Evolutionary conservation across 1,140 invertebrate species (phyloP).

Genomic region (honey bee (Apis mellifera)): Amel_HAv3.1 CM009940.2:3713501-3714000

Average conservation of each 20-base stretch:
- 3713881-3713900: slow-evolving; percentile 48
- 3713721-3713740: slow-evolving; percentile 71
- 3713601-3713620: slow-evolving; percentile 82
- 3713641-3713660: slow-evolving; percentile 73
- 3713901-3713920: slow-evolving; percentile 37
- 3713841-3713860: neutral
- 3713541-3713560: slow-evolving; percentile 79
- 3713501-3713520: slow-evolving; percentile 57
- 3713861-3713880: slow-evolving; percentile 7
- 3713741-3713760: slow-evolving; percentile 75
- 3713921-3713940: slow-evolving; percentile 44
- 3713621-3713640: slow-evolving; percentile 77
- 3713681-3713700: slow-evolving; percentile 22
- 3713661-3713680: slow-evolving; percentile 78
- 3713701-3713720: slow-evolving; percentile 66
- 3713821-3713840: neutral
- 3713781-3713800: slow-evolving; percentile 47
- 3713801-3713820: neutral
- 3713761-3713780: slow-evolving; percentile 25
- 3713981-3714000: neutral
- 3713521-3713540: slow-evolving; percentile 78
- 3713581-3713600: slow-evolving; percentile 77
- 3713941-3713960: slow-evolving; percentile 53
- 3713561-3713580: slow-evolving; percentile 77
- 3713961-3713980: slow-evolving; percentile 46